Conservation (phyloP, 2,797 vertebrate species). For the Eleutherodactylus coqui region DNA sequence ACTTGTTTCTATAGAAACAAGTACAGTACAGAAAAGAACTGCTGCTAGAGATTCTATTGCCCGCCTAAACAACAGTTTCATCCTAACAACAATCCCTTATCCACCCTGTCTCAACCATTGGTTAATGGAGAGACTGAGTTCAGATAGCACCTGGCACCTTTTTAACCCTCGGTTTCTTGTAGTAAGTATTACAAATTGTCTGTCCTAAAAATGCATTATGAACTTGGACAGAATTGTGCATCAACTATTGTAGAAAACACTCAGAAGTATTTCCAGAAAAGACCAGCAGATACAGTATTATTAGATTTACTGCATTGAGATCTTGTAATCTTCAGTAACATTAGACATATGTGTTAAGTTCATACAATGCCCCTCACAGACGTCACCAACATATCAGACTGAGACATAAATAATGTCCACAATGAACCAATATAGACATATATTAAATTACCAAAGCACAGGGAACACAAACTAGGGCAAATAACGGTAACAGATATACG, state of each 20-base stretch:
- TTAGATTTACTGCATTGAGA: background rate
- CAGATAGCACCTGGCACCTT: conserved; percentile 59
- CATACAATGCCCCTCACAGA: no score
- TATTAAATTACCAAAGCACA: no score
- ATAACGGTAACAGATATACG: no score
- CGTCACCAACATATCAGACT: no score
- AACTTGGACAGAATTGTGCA: background rate
- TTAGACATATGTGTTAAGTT: no score
- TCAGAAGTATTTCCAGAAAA: background rate
- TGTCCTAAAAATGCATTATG: background rate
- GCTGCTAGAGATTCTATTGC: conserved; percentile 56
- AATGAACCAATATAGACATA: no score
- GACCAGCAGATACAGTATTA: background rate
- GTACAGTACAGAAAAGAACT: conserved; percentile 47
- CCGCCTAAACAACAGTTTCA: conserved; percentile 62
- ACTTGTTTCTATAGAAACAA: conserved; percentile 67
- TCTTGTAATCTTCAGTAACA: background rate
- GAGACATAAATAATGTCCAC: no score
- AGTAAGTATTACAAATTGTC: background rate
- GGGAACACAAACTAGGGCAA: no score
- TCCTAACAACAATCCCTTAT: conserved; percentile 62
- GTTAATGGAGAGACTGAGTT: conserved; percentile 52
- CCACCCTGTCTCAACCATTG: conserved; percentile 53
- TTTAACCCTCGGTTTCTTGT: conserved; percentile 54
- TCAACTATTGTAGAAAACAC: background rate